Percentiles rank a stretch among this genome's conserved stretches.
phyloP scores from a whole-genome alignment of 2,797 vertebrate species.

The Oryzias sinensis region DNA sequence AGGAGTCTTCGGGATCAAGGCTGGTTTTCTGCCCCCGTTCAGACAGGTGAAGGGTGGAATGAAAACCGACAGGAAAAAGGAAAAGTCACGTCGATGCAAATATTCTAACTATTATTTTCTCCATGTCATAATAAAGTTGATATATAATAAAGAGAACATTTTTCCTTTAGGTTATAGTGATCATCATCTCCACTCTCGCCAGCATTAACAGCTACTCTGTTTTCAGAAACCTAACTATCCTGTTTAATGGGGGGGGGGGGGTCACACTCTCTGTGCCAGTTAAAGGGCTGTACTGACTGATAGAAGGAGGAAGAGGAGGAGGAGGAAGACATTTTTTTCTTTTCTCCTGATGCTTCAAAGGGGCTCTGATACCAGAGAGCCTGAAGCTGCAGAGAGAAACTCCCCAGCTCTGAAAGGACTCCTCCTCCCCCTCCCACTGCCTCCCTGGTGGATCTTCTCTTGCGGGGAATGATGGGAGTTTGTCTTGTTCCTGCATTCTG shows the following conservation, averaged over 20 bases:
- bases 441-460: constrained; percentile 31
- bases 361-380: too few relatives aligned
- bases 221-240: constrained; percentile 65
- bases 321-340: background rate
- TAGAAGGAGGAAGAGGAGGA: constrained; percentile 52
- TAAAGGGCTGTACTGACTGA: constrained; percentile 66
- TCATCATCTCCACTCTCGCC: constrained; percentile 43
- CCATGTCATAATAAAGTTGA: constrained; percentile 62
- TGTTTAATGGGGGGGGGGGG: constrained; percentile 53
- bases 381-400: too few relatives aligned
- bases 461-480: constrained; percentile 55
- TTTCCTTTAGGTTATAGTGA: constrained; percentile 42
- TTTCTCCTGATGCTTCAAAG: too few relatives aligned
- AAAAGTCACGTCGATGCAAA: constrained; percentile 57
- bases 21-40: too few relatives aligned
- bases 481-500: constrained; percentile 44
- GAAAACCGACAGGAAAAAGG: constrained; percentile 16
- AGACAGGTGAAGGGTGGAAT: too few relatives aligned
- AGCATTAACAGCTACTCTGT: constrained; percentile 53
- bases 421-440: constrained; percentile 19
- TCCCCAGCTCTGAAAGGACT: constrained; percentile 6
- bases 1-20: constrained; percentile 27
- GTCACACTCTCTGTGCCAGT: constrained; percentile 43
- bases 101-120: constrained; percentile 67
- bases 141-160: constrained; percentile 63